A percentile compares a stretch with the other conserved stretches of the same genome.
Conservation (phyloP, 2,113 vertebrate genomes). For the Xenopus borealis region DNA sequence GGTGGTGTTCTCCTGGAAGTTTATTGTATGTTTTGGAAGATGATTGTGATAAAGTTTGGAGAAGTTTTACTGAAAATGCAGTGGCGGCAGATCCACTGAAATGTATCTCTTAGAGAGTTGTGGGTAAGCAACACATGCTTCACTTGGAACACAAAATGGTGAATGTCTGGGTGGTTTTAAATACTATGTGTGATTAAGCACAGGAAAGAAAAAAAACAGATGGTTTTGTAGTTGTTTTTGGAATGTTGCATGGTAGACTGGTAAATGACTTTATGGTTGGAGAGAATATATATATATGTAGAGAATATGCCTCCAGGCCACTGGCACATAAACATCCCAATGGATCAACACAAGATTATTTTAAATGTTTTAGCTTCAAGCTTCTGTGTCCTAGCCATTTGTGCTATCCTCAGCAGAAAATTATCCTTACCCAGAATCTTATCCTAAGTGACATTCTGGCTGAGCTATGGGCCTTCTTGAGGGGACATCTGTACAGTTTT, state of each 20-base stretch:
- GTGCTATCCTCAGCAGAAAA: too few relatives aligned
- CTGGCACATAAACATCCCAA: too few relatives aligned
- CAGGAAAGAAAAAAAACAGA: not conserved
- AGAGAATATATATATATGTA: not conserved
- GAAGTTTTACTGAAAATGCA: not conserved
- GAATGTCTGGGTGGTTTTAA: not conserved
- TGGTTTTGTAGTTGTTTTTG: not conserved
- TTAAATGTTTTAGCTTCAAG: too few relatives aligned
- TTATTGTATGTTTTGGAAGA: not conserved
- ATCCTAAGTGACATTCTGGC: too few relatives aligned
- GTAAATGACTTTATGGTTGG: not conserved
- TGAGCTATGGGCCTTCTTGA: too few relatives aligned
- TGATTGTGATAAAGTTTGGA: not conserved
- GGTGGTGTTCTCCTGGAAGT: not conserved
- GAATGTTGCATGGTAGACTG: not conserved
- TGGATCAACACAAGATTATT: too few relatives aligned
- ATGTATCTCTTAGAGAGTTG: not conserved
- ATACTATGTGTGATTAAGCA: not conserved
- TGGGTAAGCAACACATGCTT: not conserved
- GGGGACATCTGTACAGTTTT: too few relatives aligned
- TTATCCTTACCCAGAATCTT: too few relatives aligned
- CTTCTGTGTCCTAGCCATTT: too few relatives aligned
- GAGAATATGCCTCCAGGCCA: too few relatives aligned
- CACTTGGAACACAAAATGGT: not conserved
- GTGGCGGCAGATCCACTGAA: not conserved